phyloP scores from a whole-genome alignment of 1,140 invertebrate genomes.

The Stenopsyche tienmushanensis region DNA sequence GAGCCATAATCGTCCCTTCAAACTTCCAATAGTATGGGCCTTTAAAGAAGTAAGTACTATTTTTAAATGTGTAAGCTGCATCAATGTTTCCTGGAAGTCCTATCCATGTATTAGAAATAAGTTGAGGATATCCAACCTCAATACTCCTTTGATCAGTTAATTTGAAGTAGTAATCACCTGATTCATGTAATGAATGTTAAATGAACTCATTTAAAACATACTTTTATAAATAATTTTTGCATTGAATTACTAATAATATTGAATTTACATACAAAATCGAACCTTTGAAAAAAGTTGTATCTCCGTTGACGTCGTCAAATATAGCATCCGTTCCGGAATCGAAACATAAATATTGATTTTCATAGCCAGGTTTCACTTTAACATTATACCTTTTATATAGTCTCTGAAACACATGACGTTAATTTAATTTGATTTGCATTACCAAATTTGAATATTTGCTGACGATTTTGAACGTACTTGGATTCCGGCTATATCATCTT shows the following conservation, averaged over 20 bases:
- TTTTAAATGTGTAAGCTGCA: slow-evolving; percentile 87
- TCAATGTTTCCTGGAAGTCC: slow-evolving; percentile 83
- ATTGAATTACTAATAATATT: not conserved
- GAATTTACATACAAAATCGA: slow-evolving; percentile 28
- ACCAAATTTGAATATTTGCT: not conserved
- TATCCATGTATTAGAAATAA: slow-evolving; percentile 76
- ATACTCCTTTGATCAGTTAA: slow-evolving; percentile 79
- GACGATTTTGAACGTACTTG: slow-evolving; percentile 52
- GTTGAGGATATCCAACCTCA: slow-evolving; percentile 77
- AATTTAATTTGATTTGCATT: not conserved
- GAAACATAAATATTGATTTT: slow-evolving; percentile 73
- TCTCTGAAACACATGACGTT: slow-evolving; percentile 56
- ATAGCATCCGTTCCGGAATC: slow-evolving; percentile 81
- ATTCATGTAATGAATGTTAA: not conserved
- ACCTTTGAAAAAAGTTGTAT: slow-evolving; percentile 88
- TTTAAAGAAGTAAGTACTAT: slow-evolving; percentile 92
- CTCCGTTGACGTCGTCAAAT: slow-evolving; percentile 79
- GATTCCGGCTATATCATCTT: slow-evolving; percentile 82
- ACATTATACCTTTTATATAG: slow-evolving; percentile 77
- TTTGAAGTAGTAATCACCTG: slow-evolving; percentile 77
- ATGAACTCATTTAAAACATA: not conserved
- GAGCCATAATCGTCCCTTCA: slow-evolving; percentile 78
- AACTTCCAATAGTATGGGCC: slow-evolving; percentile 93
- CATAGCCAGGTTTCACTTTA: slow-evolving; percentile 45
- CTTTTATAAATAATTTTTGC: not conserved